phyloP scores from a whole-genome alignment of 2,797 vertebrate species.

The Chelon auratus region DNA sequence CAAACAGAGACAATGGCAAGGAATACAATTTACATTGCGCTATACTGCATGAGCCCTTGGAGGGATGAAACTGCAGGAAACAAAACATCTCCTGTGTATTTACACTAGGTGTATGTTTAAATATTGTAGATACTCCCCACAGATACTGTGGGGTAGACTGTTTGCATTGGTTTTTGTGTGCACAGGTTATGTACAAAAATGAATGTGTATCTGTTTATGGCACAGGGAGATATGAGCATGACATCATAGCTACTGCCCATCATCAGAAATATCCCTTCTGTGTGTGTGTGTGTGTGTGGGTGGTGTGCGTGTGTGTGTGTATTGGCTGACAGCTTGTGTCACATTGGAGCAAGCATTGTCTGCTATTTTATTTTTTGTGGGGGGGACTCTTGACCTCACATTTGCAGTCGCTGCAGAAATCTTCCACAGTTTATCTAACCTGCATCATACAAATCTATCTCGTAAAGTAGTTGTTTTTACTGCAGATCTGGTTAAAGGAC shows the following conservation, averaged over 20 bases:
- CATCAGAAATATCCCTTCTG: background rate
- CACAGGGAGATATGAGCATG: constrained; percentile 4
- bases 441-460: constrained; percentile 31
- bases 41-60: constrained; percentile 55
- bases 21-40: constrained; percentile 78
- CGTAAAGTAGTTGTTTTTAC: constrained; percentile 7
- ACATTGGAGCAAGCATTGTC: constrained; percentile 8
- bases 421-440: background rate
- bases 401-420: constrained; percentile 29
- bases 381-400: constrained; percentile 28
- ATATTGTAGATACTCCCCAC: too few species aligned
- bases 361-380: constrained; percentile 1
- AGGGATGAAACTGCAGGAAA: constrained; percentile 54
- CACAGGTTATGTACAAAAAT: constrained; percentile 4
- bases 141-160: background rate
- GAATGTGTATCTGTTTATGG: constrained; percentile 12
- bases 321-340: constrained; percentile 23
- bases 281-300: constrained; percentile 1
- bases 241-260: constrained; percentile 25
- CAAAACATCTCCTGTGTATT: constrained; percentile 42
- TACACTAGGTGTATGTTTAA: constrained; percentile 27
- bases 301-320: background rate
- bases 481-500: too few species aligned
- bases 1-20: constrained; percentile 74
- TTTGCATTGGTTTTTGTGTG: background rate